Evolutionary conservation across 2,888 invertebrate species (phyloP).

Genomic region (Nomada ruficornis): DNA sequence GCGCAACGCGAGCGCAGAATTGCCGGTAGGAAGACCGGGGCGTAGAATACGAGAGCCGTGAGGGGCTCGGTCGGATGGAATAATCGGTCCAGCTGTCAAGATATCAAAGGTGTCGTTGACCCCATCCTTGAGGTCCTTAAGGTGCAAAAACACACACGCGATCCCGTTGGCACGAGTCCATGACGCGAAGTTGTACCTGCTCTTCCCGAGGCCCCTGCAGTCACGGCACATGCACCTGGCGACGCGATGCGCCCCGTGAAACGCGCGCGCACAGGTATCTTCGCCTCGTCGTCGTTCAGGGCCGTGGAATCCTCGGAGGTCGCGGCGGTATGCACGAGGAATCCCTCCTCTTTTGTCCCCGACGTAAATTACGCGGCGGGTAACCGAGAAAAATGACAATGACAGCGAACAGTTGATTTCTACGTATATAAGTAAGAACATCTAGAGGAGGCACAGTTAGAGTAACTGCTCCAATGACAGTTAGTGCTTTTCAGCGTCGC

Average conservation of each 20-base stretch:
- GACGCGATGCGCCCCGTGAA: slow-evolving; percentile 52
- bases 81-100: slow-evolving; percentile 36
- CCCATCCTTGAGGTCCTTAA: slow-evolving; percentile 78
- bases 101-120: slow-evolving; percentile 74
- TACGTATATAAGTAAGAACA: slow-evolving; percentile 20
- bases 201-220: slow-evolving; percentile 39
- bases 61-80: not conserved
- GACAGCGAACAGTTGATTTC: slow-evolving; percentile 48
- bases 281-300: slow-evolving; percentile 53
- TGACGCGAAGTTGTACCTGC: slow-evolving; percentile 73
- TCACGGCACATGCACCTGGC: slow-evolving; percentile 57
- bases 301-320: slow-evolving; percentile 57
- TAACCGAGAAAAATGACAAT: slow-evolving; percentile 50
- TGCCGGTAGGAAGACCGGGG: not conserved
- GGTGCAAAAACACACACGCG: slow-evolving; percentile 83
- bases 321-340: slow-evolving; percentile 61
- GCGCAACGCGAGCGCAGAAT: not conserved
- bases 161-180: slow-evolving; percentile 81
- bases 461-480: slow-evolving; percentile 45
- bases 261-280: slow-evolving; percentile 35
- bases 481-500: slow-evolving; percentile 41
- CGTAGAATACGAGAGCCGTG: slow-evolving; percentile 1
- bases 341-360: slow-evolving; percentile 62
- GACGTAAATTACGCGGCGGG: slow-evolving; percentile 62
- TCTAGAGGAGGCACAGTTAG: slow-evolving; percentile 53